A percentile compares a stretch with the other conserved stretches of the same genome.
Evolutionary conservation across 2,797 vertebrate species (phyloP).

Genomic region (Acanthopagrus latus): DNA sequence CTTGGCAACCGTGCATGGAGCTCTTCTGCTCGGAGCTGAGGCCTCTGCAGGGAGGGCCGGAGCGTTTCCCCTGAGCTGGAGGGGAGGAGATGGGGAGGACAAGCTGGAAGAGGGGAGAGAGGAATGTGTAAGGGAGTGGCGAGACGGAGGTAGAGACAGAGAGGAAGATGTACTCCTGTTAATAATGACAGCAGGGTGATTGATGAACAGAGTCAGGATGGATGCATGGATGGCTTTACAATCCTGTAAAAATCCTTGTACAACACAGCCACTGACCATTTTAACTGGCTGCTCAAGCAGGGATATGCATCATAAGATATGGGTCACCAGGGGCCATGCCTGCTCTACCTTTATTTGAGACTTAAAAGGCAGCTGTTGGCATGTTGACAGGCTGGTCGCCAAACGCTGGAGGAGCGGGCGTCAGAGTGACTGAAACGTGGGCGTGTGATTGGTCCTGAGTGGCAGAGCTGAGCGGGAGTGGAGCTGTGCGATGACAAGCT

Average conservation of each 20-base stretch:
- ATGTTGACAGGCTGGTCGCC: constrained; percentile 43
- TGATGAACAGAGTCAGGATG: constrained; percentile 5
- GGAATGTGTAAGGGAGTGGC: constrained; percentile 26
- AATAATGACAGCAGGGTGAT: constrained; percentile 17
- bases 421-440: constrained; percentile 65
- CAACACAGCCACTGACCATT: constrained; percentile 5
- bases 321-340: constrained; percentile 43
- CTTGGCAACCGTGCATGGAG: constrained; percentile 8
- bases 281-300: constrained; percentile 28
- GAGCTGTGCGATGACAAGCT: constrained; percentile 70
- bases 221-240: constrained; percentile 23
- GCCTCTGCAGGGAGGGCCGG: constrained; percentile 6
- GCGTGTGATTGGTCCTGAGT: constrained; percentile 63
- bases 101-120: constrained; percentile 10
- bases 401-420: constrained; percentile 55
- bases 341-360: constrained; percentile 61
- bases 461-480: constrained; percentile 44
- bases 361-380: constrained; percentile 55
- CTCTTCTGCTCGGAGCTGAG: constrained; percentile 18
- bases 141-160: background rate
- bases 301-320: constrained; percentile 50
- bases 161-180: background rate
- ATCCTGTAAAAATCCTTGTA: constrained; percentile 20
- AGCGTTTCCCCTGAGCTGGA: constrained; percentile 12
- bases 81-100: constrained; percentile 16